Conservation (phyloP, 2,113 vertebrate species). For the Heterotilapia buettikoferi region DNA sequence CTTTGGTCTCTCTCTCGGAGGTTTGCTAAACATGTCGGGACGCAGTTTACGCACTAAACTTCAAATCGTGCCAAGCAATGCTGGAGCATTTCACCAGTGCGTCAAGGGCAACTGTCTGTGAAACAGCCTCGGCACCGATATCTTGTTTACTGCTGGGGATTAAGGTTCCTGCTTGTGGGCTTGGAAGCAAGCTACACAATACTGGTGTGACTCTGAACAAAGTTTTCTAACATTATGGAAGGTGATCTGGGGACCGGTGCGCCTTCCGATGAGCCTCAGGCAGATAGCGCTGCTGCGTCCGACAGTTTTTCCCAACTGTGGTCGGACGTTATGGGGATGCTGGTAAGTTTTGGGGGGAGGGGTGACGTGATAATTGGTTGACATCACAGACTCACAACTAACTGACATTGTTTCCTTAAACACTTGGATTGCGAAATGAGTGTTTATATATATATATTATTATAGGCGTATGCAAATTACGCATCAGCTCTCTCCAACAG, state of each 20-base stretch:
- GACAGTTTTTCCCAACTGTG: slow-evolving; percentile 88
- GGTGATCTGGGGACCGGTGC: slow-evolving; percentile 62
- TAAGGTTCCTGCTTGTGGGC: not conserved
- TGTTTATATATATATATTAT: not conserved
- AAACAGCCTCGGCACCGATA: slow-evolving; percentile 16
- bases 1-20: not conserved
- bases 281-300: slow-evolving; percentile 56
- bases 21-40: slow-evolving; percentile 21
- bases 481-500: not conserved
- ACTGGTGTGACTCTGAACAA: not conserved
- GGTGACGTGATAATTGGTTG: not conserved
- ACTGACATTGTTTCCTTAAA: not conserved
- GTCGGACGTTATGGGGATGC: slow-evolving; percentile 95
- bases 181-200: not conserved
- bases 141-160: not conserved
- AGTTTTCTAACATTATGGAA: slow-evolving; percentile 63
- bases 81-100: slow-evolving; percentile 32
- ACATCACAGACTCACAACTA: slow-evolving; percentile 18
- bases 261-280: slow-evolving; percentile 44
- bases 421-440: slow-evolving; percentile 18
- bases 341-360: slow-evolving; percentile 79
- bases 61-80: slow-evolving; percentile 26
- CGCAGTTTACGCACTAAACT: slow-evolving; percentile 9
- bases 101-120: slow-evolving; percentile 36
- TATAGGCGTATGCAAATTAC: slow-evolving; percentile 14